phyloP scores from a whole-genome alignment of 2,797 vertebrate genomes.

The Synaphobranchus kaupii region DNA sequence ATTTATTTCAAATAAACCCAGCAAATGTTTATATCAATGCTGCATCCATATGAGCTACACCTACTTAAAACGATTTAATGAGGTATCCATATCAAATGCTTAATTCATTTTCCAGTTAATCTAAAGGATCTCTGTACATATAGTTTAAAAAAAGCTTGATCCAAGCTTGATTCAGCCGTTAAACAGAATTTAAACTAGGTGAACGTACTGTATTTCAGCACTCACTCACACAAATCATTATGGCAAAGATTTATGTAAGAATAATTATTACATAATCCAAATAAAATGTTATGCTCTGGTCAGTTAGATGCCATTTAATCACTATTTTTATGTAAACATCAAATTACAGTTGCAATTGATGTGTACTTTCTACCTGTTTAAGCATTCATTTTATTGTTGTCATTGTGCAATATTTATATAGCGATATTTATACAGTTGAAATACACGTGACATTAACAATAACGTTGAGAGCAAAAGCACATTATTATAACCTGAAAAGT shows the following conservation, averaged over 20 bases:
- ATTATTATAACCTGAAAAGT: neutral
- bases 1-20: neutral
- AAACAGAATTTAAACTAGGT: neutral
- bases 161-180: neutral
- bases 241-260: neutral
- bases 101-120: neutral
- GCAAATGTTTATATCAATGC: neutral
- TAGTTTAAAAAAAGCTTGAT: neutral
- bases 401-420: neutral
- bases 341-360: neutral
- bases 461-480: neutral
- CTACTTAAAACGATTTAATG: neutral
- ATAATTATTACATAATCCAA: neutral
- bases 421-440: neutral
- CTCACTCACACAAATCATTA: neutral
- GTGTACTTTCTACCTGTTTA: neutral
- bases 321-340: neutral
- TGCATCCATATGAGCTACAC: neutral
- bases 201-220: neutral
- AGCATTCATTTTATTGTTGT: neutral
- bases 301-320: neutral
- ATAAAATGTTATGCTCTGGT: neutral
- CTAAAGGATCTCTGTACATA: neutral
- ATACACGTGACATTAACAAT: neutral
- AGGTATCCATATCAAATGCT: neutral